Evolutionary conservation across 2,113 vertebrate species (phyloP), one percentile per base, ranked within the genome.

Genomic region (Aptenodytes forsteri): DNA sequence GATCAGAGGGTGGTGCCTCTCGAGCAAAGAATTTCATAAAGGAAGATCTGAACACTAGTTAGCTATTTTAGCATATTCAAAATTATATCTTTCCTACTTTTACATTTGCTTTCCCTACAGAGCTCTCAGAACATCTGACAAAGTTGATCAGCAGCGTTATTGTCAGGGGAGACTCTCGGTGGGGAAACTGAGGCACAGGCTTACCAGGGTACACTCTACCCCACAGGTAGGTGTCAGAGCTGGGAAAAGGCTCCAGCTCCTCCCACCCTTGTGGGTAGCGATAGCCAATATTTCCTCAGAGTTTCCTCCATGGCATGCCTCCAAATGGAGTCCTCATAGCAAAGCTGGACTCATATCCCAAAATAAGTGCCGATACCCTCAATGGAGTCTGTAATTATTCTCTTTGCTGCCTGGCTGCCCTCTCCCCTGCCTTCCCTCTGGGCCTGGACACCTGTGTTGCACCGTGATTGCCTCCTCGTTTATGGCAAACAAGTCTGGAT

Each of bases 331-430:
- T 96, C 87, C 55, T 95, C 50, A 54, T 17, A 89, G 71, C 91
- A 80, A 90, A 87, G 66, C 75, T 96, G 94, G 96, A 94, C 49
- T 96, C 61, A 10, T 62, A 94, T 90, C 77, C 82, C 94, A 87
- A 87, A 93, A 69, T 92, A 94, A 95, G 77, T 58, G 62, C 78
- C 1, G 78, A 91, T 97, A 96, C 78, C 94, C 93, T 96, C 96
- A 95, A 34, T 20, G 75, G 91, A 94, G 84, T 88, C 89, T 93
- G 91, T 80, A 95, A 97, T 95, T 92, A 91, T 76, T 94, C 77
- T 96, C 78, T 85, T 91, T 89, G 70, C 66, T 96, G 94, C 81
- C 96, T 95, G 96, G 93, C 94, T 97, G 96, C 96, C 93, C 96
- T 96, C 76, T 96, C 92, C 64, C 32, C 94, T 95, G 87, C 82